Percentiles rank a stretch among this genome's conserved stretches.
Evolutionary conservation across 2,797 vertebrate genomes (phyloP).

Genomic region (Sebastes hubbsi): DNA sequence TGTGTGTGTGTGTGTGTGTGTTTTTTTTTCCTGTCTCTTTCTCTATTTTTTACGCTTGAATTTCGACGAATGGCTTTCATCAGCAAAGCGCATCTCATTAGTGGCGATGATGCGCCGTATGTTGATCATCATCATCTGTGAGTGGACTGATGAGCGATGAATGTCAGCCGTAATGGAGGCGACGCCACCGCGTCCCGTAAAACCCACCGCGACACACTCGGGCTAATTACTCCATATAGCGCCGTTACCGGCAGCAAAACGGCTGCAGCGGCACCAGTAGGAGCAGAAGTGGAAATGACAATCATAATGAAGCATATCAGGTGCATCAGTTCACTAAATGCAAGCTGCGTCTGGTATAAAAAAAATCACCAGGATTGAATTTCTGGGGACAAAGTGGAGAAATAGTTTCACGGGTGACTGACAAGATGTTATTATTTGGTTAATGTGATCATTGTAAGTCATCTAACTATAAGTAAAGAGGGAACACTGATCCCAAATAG

Average conservation of each 20-base stretch:
- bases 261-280: constrained; percentile 72
- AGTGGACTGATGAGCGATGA: constrained; percentile 84
- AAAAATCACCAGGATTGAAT: constrained; percentile 17
- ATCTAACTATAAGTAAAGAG: background rate
- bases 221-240: constrained; percentile 76
- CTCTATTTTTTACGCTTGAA: constrained; percentile 71
- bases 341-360: constrained; percentile 57
- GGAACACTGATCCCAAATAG: background rate
- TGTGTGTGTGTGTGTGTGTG: constrained; percentile 52
- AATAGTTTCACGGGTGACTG: constrained; percentile 19
- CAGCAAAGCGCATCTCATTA: constrained; percentile 84
- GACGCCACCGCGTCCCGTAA: constrained; percentile 71
- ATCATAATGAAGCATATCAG: constrained; percentile 80
- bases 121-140: constrained; percentile 85
- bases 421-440: background rate
- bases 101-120: constrained; percentile 81
- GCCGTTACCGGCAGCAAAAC: constrained; percentile 70
- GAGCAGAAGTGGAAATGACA: constrained; percentile 78
- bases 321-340: constrained; percentile 75
- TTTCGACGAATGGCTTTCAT: constrained; percentile 83
- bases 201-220: constrained; percentile 71
- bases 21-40: constrained; percentile 36
- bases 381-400: constrained; percentile 23
- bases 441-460: background rate
- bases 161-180: constrained; percentile 80